Conservation (phyloP, 2,888 invertebrate species). For the Ichneumoninae sp. region DNA sequence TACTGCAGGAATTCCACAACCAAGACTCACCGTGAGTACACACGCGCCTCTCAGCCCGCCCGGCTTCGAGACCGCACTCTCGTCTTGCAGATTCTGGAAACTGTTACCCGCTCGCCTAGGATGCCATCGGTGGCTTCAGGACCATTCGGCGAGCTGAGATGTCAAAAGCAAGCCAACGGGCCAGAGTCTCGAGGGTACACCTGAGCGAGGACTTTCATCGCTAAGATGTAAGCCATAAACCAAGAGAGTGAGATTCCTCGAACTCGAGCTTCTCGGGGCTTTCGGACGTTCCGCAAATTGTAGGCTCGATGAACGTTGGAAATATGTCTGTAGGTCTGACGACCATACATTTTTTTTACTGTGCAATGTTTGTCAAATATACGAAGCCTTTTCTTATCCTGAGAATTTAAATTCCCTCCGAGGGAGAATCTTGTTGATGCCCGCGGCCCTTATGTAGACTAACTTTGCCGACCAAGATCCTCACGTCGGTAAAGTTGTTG, state of each 20-base stretch:
- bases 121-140: not conserved
- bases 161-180: not conserved
- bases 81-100: constrained; percentile 40
- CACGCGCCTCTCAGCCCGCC: constrained; percentile 3
- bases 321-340: too few relatives aligned
- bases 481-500: not conserved
- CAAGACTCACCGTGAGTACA: constrained; percentile 36
- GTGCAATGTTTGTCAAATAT: too few relatives aligned
- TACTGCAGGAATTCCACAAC: constrained; percentile 56
- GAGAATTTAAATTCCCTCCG: not conserved
- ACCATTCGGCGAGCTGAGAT: constrained; percentile 20
- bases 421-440: not conserved
- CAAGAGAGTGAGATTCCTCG: not conserved
- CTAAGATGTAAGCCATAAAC: not conserved
- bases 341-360: too few relatives aligned
- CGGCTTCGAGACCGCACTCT: constrained; percentile 39
- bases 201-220: not conserved
- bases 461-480: not conserved
- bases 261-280: not conserved
- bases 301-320: not conserved
- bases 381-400: not conserved
- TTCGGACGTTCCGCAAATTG: not conserved
- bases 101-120: constrained; percentile 2
- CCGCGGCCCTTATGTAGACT: not conserved
- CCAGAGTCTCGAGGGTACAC: not conserved